Evolutionary conservation across 2,797 vertebrate genomes (phyloP), one percentile per base, ranked within the genome.

Genomic region (Mionectes olivaceus): DNA sequence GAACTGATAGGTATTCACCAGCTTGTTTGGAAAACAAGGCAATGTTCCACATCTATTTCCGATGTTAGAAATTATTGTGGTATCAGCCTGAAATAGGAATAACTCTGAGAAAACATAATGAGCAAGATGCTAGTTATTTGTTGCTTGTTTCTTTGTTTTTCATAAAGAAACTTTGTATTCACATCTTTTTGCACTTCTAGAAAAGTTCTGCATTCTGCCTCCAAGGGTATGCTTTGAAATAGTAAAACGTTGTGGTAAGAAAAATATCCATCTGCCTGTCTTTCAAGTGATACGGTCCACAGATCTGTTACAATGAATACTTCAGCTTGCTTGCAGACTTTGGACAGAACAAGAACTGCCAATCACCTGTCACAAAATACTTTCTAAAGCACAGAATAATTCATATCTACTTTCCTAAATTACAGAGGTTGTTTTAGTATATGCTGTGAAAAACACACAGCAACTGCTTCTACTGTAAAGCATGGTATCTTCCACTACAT

Each of bases 351-450:
- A 76, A 69, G 39, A 50, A 27, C 85, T 87, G 76, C 11, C 93
- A 94, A 83, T 96, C 93, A 73, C 17, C 55, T 95, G 80, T 90
- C 91, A 88, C 17, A 27, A 90, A 75, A 73, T 65, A 27, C 25
- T 33, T 82, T 37, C 41, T 57, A 65, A 91, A 76, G 30, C 32
- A 73, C 8, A 55, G 41, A 94, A 95, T 93, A 83, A 88, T 91
- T 90, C 61, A 82, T 78, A 81, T 61, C 32, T 65, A 65, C 28
- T 86, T 94, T 86, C 53, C 14, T 73, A 75, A 88, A 78, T 86
- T 94, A 93, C 33, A 73, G 35, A 80, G 23, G 11, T 78, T 63
- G 10, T 47, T 91, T 75, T 43, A 79, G 24, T 50, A 39, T 47
- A n/a, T n/a, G 33, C 52, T 47, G 17, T 2, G 1, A 43, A 86